A percentile compares a stretch with the other conserved stretches of the same genome.
These are phyloP conservation scores for Lasiurus cinereus DNA, from an alignment of 2,113 vertebrate species.

Conservation along the genomic window DNA sequence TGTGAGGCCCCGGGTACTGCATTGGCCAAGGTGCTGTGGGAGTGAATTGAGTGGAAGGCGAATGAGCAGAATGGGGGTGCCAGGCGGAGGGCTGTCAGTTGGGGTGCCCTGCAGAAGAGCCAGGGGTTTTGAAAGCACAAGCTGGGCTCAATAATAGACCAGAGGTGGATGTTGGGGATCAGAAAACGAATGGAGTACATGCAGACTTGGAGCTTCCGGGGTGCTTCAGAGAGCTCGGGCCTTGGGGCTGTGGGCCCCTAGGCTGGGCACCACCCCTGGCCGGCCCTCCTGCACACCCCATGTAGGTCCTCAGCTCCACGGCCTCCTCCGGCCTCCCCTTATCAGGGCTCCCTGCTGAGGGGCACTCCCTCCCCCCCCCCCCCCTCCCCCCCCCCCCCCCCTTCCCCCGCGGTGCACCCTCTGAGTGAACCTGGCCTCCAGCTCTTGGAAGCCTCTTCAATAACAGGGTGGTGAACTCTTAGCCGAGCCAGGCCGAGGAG, in stretches of 20 bases:
- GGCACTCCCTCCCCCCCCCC: not conserved
- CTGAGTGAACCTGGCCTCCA: slow-evolving; percentile 70
- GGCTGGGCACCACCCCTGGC: not conserved
- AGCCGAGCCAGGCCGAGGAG: slow-evolving; percentile 20
- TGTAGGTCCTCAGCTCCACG: not conserved
- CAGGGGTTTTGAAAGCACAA: not conserved
- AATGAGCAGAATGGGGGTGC: not conserved
- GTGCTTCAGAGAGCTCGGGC: not conserved
- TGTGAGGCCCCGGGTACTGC: not conserved
- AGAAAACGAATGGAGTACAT: not conserved
- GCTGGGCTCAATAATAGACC: not conserved
- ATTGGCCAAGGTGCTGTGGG: too few relatives aligned
- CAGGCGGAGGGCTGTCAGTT: not conserved
- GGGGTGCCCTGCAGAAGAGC: not conserved
- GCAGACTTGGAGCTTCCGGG: not conserved
- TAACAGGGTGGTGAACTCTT: slow-evolving; percentile 52
- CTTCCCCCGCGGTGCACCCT: slow-evolving; percentile 51
- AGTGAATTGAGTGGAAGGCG: not conserved
- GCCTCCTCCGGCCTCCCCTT: not conserved
- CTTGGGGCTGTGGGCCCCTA: not conserved
- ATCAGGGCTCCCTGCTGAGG: not conserved
- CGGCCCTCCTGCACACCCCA: not conserved
- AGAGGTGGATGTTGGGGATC: not conserved
- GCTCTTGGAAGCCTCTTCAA: slow-evolving; percentile 63
- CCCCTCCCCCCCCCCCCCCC: not conserved